phyloP scores from a whole-genome alignment of 2,797 vertebrate genomes.

The Craterocephalus amniculus region DNA sequence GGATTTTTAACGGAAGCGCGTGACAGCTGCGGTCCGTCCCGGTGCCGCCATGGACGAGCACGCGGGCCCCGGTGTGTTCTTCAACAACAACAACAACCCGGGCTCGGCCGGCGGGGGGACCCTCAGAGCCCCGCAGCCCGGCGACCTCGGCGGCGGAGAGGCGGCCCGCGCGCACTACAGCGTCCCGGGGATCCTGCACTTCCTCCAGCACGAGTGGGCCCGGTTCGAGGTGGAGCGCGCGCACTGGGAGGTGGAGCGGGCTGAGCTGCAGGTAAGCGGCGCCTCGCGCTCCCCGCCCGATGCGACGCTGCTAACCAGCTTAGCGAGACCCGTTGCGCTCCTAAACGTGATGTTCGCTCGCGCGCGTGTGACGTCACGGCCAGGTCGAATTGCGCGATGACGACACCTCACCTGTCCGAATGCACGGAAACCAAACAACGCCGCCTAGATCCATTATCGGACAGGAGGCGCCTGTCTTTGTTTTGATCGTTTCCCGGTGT shows the following conservation, averaged over 20 bases:
- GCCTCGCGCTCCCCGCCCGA: background rate
- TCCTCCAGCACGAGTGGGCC: slow-evolving; percentile 97
- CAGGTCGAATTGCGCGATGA: slow-evolving; percentile 14
- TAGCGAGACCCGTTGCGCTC: too few species aligned
- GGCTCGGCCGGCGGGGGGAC: slow-evolving; percentile 74
- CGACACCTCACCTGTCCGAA: slow-evolving; percentile 26
- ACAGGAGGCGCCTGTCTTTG: background rate
- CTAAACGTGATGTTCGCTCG: too few species aligned
- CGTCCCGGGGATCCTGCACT: slow-evolving; percentile 94
- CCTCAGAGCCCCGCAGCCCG: slow-evolving; percentile 71
- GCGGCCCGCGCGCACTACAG: slow-evolving; percentile 91
- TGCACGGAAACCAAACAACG: background rate
- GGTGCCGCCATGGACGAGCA: slow-evolving; percentile 94
- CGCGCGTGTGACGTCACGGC: too few species aligned
- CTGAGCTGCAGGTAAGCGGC: slow-evolving; percentile 90
- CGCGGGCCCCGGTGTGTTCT: slow-evolving; percentile 94
- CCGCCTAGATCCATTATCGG: slow-evolving; percentile 28
- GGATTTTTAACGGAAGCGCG: slow-evolving; percentile 27
- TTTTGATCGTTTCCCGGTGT: background rate
- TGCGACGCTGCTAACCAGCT: background rate
- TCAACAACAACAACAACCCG: slow-evolving; percentile 86
- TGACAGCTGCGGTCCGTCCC: slow-evolving; percentile 43
- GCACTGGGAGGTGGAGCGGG: slow-evolving; percentile 93
- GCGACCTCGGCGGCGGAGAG: slow-evolving; percentile 77
- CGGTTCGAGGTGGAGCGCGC: slow-evolving; percentile 93